Base-by-base conservation (phyloP, 2,888 invertebrate genomes). In the Hypomecis punctinalis region DNA sequence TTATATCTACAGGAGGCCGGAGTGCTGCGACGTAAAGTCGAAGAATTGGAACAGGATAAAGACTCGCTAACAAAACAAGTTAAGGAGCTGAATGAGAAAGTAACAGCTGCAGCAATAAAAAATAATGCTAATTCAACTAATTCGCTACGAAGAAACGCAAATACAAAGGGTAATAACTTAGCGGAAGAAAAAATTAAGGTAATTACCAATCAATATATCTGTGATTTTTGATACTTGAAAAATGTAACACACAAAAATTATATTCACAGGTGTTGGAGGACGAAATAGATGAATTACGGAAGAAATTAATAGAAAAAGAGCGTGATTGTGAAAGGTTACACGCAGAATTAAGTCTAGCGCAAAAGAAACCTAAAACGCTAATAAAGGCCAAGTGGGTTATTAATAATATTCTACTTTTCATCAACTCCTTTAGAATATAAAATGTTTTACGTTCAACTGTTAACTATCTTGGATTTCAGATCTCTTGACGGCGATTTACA, bases 221-320 rank as follows among this genome's bases (percentile, higher is more conserved):
- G 6, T 11, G 8, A 23, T 6, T 23, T 8, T 40, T 0, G 9
- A 11, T 11, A 8, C 1, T 10, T 5, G 35, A 48, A 48, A 6
- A 23, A 1, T 23, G 5, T 13, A 23, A 23, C 5, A 4, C 5
- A 51, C 11, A 8, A 51, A 36, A 49, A 57, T 55, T 45, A 60
- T 52, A 35, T 53, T 47, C 82, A 49, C 66, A 96, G 94, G 93
- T 94, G 8, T 85, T 96, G 51, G 96, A 95, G 86, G 96, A 96
- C 76, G 97, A 97, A 88, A 94, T 96, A 60, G 94, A 94, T 58
- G 96, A 96, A 74, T 86, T 97, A 37, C 93, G 96, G 67, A 96
- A 96, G 82, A 96, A 96, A 79, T 84, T 97, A 0, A 95, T 96
- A 60, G 97, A 97, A 84, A 97, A 97, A 83, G 97, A 98, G 85